Evolutionary conservation across 2,797 vertebrate species (phyloP), one percentile per base, ranked within the genome.

Genomic region (Rhabdomys pumilio): DNA sequence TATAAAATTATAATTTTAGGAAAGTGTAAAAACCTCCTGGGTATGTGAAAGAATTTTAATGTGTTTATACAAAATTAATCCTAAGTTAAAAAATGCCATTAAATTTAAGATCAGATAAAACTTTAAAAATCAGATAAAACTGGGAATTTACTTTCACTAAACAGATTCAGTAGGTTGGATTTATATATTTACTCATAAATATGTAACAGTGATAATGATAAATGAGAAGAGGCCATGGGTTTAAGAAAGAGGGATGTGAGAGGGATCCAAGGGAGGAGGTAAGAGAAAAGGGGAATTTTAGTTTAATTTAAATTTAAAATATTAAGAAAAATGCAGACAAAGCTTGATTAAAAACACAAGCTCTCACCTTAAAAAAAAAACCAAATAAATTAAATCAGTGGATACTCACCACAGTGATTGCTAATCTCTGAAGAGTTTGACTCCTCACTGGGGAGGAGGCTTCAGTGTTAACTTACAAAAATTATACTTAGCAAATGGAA

Each of bases 1-100:
- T 91, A 14, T 50, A 75, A 65, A 84, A 76, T 84, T 91, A 67
- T 82, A 96, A 80, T 80, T 95, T 85, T 93, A 76, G 12, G 80
- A 17, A 75, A 94, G 26, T 34, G 1, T 38, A 69, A 41, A 79
- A 79, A 80, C 44, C 34, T 94, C 53, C 65, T 77, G 44, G 17
- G 9, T 93, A 67, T 57, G 63, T 75, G 34, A 83, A 79, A 76
- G n/a, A 34, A 41, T 80, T 47, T 57, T 81, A n/a, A 77, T 83
- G 44, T 82, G 31, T 82, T 93, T 81, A 50, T 82, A 85, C 80
- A 13, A 53, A 61, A 89, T 91, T 89, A 91, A 76, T n/a, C 47
- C 10, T 73, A 75, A 67, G 55, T 31, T 67, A 67, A 89, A 92
- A 44, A 44, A 53, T 38, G 80, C 7, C 3, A 76, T 14, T 93